Percentiles rank a stretch among this genome's conserved stretches.
phyloP scores from a whole-genome alignment of 2,888 invertebrate genomes.

The Cenopis cana region DNA sequence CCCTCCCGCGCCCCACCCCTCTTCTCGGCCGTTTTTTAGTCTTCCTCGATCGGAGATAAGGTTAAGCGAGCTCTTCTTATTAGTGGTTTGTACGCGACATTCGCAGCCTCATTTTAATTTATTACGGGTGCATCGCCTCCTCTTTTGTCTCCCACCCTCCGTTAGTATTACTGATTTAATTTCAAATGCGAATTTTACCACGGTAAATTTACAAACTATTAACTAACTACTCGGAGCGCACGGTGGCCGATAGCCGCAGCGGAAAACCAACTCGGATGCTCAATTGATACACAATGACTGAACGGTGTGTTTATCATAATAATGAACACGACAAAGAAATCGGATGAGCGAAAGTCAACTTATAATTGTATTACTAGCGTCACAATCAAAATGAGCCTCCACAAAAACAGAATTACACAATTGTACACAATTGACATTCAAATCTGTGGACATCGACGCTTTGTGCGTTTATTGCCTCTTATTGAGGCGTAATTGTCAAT shows the following conservation, averaged over 20 bases:
- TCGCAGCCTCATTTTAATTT: conserved; percentile 71
- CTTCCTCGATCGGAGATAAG: conserved; percentile 84
- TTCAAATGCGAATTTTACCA: conserved; percentile 46
- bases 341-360: conserved; percentile 74
- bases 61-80: conserved; percentile 82
- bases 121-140: conserved; percentile 58
- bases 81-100: conserved; percentile 78
- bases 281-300: conserved; percentile 73
- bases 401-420: conserved; percentile 83
- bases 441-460: conserved; percentile 83
- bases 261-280: conserved; percentile 66
- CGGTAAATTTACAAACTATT: conserved; percentile 24
- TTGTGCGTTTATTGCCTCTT: conserved; percentile 84
- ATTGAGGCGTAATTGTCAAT: conserved; percentile 85
- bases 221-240: conserved; percentile 14
- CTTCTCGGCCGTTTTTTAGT: conserved; percentile 79
- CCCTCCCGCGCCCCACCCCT: conserved; percentile 59
- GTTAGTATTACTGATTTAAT: conserved; percentile 52
- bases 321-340: conserved; percentile 75
- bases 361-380: conserved; percentile 78
- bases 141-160: conserved; percentile 45
- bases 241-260: conserved; percentile 48
- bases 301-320: conserved; percentile 77
- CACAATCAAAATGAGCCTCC: conserved; percentile 82
- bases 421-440: conserved; percentile 85